Evolutionary conservation across 2,888 invertebrate species (phyloP).

Genomic region (Himalopsyche kuldschensis): DNA sequence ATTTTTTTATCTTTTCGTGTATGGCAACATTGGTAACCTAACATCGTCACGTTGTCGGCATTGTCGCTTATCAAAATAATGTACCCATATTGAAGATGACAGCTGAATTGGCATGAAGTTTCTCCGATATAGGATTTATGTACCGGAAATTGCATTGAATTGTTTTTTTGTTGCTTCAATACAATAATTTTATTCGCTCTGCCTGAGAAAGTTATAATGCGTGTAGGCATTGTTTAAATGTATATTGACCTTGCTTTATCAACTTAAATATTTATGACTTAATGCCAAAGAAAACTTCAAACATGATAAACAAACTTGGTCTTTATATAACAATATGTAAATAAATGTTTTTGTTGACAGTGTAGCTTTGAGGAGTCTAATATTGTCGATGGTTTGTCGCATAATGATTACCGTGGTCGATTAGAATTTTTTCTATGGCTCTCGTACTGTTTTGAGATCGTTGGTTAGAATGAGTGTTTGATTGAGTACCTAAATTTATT

Average conservation of each 20-base stretch:
- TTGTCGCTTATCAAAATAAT: not conserved
- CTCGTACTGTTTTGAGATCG: too few species aligned
- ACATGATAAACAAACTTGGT: not conserved
- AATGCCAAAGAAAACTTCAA: not conserved
- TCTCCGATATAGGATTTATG: not conserved
- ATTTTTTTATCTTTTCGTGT: too few species aligned
- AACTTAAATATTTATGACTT: not conserved
- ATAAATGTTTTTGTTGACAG: too few species aligned
- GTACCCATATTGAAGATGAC: not conserved
- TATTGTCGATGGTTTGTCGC: too few species aligned
- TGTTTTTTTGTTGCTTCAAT: not conserved
- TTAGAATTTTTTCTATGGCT: too few species aligned
- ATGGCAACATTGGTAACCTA: too few species aligned
- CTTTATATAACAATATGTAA: not conserved
- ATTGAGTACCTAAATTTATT: too few species aligned
- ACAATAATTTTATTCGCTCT: not conserved
- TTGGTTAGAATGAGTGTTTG: too few species aligned
- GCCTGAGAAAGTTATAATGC: not conserved
- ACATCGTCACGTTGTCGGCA: not conserved
- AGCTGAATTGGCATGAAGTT: not conserved
- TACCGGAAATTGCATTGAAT: not conserved
- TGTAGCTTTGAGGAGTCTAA: too few species aligned
- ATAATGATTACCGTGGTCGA: too few species aligned
- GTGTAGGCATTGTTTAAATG: not conserved
- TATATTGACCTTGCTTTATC: not conserved